phyloP scores from a whole-genome alignment of 2,113 vertebrate genomes.

The Morone saxatilis region DNA sequence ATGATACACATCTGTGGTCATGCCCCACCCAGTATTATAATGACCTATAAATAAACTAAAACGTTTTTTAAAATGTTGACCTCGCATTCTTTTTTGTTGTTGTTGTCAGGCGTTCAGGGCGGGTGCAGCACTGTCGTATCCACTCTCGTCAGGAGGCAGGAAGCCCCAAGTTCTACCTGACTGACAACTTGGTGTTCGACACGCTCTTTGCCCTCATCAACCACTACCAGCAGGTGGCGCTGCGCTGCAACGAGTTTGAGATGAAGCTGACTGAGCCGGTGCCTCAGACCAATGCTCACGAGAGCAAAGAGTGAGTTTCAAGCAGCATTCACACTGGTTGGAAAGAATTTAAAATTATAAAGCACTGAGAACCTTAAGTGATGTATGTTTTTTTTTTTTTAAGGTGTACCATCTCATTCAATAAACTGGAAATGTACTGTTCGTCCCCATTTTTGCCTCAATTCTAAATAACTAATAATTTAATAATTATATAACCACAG shows the following conservation, averaged over 20 bases:
- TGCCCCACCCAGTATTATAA: background rate
- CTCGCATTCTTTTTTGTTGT: background rate
- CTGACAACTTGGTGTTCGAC: conserved; percentile 98
- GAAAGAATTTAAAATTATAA: background rate
- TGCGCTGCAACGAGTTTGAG: conserved; percentile 99
- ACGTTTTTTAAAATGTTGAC: background rate
- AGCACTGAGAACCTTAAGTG: background rate
- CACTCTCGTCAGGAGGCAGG: conserved; percentile 97
- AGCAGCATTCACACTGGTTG: background rate
- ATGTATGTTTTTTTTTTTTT: background rate
- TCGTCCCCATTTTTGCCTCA: background rate
- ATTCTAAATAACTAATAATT: background rate
- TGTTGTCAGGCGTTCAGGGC: conserved; percentile 91
- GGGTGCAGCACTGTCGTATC: conserved; percentile 98
- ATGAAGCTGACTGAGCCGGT: conserved; percentile 98
- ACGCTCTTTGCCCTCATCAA: conserved; percentile 97
- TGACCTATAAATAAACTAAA: background rate
- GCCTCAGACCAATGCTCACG: conserved; percentile 97
- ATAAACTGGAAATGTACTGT: background rate
- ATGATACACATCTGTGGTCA: no score
- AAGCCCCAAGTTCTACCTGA: conserved; percentile 98
- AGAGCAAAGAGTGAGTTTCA: conserved; percentile 96
- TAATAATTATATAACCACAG: background rate
- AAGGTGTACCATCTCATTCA: background rate
- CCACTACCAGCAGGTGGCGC: conserved; percentile 97